Evolutionary conservation across 2,113 vertebrate genomes (phyloP).

Genomic region (Melozone crissalis): DNA sequence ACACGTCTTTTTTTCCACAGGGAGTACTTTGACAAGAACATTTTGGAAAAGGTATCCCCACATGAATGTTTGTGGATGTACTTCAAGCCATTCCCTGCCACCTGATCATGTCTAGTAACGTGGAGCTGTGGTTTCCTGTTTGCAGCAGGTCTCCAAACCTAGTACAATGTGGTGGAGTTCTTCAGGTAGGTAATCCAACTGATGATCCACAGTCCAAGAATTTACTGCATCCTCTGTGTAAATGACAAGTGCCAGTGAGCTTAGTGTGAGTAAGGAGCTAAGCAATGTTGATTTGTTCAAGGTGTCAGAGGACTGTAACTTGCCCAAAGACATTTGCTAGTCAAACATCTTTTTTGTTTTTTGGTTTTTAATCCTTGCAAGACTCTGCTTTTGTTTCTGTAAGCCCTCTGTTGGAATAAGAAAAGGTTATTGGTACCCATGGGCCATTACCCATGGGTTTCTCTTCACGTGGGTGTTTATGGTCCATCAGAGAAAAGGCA

Average conservation of each 20-base stretch:
- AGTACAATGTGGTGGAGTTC: neutral
- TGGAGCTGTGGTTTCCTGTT: neutral
- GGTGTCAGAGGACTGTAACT: neutral
- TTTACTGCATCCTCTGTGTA: neutral
- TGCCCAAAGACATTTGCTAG: neutral
- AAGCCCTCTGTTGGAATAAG: neutral
- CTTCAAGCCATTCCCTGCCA: neutral
- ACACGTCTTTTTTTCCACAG: neutral
- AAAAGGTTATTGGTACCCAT: neutral
- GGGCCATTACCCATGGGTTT: neutral
- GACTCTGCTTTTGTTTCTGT: neutral
- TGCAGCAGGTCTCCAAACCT: neutral
- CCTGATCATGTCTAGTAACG: neutral
- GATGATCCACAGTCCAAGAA: neutral
- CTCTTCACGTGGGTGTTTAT: neutral
- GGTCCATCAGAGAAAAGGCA: fast-evolving
- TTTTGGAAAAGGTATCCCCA: neutral
- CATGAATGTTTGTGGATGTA: neutral
- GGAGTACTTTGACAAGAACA: neutral
- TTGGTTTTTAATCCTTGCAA: neutral
- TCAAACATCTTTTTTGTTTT: neutral
- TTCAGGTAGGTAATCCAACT: neutral
- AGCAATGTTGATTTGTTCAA: neutral
- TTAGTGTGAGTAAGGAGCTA: neutral
- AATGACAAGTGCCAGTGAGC: neutral